Evolutionary conservation across 2,888 invertebrate genomes (phyloP).

Genomic region (Celastrina argiolus): DNA sequence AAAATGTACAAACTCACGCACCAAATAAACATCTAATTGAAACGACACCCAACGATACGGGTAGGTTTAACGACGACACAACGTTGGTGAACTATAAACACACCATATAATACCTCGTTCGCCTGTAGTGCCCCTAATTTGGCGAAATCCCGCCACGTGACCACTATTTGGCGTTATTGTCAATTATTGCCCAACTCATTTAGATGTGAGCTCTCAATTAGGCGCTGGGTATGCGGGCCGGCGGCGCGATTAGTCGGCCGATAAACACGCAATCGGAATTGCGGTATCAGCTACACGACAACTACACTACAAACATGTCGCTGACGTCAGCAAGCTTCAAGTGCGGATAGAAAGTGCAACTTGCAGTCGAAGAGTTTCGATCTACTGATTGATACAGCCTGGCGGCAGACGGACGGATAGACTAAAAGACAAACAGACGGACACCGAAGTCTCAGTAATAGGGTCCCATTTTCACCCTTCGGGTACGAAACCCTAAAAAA

Average conservation of each 20-base stretch:
- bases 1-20: not conserved
- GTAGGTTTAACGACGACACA: conserved; percentile 27
- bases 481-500: too few species aligned
- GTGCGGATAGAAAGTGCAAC: too few species aligned
- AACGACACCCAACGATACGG: conserved; percentile 10
- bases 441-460: too few species aligned
- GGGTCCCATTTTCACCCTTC: too few species aligned
- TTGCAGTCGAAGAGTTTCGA: too few species aligned
- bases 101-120: conserved; percentile 58
- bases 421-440: too few species aligned
- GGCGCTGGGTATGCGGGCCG: conserved; percentile 65
- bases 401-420: too few species aligned
- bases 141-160: conserved; percentile 69
- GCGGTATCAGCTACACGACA: conserved; percentile 21
- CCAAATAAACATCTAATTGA: not conserved
- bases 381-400: too few species aligned
- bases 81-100: conserved; percentile 52
- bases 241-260: conserved; percentile 39
- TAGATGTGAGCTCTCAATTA: conserved; percentile 58
- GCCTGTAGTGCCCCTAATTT: conserved; percentile 51
- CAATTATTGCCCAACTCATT: conserved; percentile 63
- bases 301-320: not conserved
- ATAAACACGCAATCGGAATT: conserved; percentile 30
- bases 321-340: not conserved
- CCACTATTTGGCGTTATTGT: conserved; percentile 66